Evolutionary conservation across 2,888 invertebrate species (phyloP), one percentile per base, ranked within the genome.

Genomic region (Lasioglossum vierecki): DNA sequence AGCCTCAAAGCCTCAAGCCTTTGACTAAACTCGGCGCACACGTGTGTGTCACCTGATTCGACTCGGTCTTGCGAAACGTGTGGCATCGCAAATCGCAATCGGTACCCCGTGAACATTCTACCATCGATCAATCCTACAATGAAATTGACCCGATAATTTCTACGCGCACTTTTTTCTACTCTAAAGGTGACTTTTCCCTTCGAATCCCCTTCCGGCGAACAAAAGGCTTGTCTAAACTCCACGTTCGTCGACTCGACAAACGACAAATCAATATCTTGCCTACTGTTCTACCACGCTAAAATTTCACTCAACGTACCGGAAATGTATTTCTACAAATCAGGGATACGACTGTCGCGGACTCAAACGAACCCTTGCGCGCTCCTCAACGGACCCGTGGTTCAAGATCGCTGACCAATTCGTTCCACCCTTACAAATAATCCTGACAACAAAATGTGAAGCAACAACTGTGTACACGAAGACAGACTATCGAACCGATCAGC

Each of bases 111-210:
- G 35, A 53, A 78, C 35, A 53, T 70, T 22, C 57, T 79, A 57
- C 35, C 18, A 66, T 84, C 35, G 81, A 63, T 30, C 63, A 30
- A 63, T 63, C 41, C n/a, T 72, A 41, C 73, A 79, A 76, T 70
- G 60, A 76, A 77, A 73, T 30, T 18, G 70, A 78, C 63, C 70
- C 22, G 78, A 68, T 53, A 76, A 78, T 18, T 15, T 83, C 66
- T 81, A 83, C 83, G 86, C 86, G 87, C 86, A 86, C 70, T 87
- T 86, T 70, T 83, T 81, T 83, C 86, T 83, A 86, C 77, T 39
- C 44, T 49, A 72, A 53, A 68, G 63, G 70, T 71, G 9, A 53
- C 22, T 70, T 18, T 35, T 68, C 39, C 9, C 39, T 22, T 22
- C 8, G 66, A 35, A 22, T 30, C 18, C 66, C 35, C 66, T 66